A percentile compares a stretch with the other conserved stretches of the same genome.
Conservation (phyloP, 2,797 vertebrate species). For the Adrianichthys oophorus region DNA sequence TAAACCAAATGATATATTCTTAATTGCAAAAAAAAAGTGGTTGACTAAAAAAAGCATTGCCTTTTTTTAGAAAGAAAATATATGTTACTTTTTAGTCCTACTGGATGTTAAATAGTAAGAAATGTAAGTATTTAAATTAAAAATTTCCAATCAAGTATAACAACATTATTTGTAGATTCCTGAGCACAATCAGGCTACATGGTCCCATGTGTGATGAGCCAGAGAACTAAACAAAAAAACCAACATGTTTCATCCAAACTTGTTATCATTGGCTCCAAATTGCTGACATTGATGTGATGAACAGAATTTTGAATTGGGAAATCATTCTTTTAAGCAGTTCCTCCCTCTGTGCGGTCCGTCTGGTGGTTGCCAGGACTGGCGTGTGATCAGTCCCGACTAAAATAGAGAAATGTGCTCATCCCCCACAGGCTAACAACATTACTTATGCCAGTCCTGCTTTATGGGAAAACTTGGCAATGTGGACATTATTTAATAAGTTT, state of each 20-base stretch:
- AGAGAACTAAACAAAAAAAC: too few relatives aligned
- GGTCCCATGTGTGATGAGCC: conserved; percentile 6
- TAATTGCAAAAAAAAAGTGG: too few relatives aligned
- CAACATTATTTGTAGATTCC: too few relatives aligned
- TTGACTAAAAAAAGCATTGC: too few relatives aligned
- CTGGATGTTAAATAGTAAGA: too few relatives aligned
- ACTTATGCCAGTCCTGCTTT: conserved; percentile 51
- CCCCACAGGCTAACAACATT: conserved; percentile 43
- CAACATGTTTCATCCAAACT: conserved; percentile 8
- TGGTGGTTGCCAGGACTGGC: conserved; percentile 48
- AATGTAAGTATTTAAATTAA: too few relatives aligned
- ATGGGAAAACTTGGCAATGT: conserved; percentile 17
- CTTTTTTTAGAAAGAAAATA: too few relatives aligned
- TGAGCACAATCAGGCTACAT: conserved; percentile 19
- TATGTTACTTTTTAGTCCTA: too few relatives aligned
- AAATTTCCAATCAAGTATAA: too few relatives aligned
- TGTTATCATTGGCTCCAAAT: conserved; percentile 24
- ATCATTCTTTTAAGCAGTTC: conserved; percentile 33
- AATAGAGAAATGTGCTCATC: conserved; percentile 42
- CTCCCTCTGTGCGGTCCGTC: conserved; percentile 36
- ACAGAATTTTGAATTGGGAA: conserved; percentile 41
- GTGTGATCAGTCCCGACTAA: conserved; percentile 54
- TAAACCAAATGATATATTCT: too few relatives aligned
- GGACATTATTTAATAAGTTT: conserved; percentile 50
- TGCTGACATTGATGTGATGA: conserved; percentile 31